Evolutionary conservation across 2,888 invertebrate genomes (phyloP), one percentile per base, ranked within the genome.

Genomic region (Zaprionus bogoriensis): DNA sequence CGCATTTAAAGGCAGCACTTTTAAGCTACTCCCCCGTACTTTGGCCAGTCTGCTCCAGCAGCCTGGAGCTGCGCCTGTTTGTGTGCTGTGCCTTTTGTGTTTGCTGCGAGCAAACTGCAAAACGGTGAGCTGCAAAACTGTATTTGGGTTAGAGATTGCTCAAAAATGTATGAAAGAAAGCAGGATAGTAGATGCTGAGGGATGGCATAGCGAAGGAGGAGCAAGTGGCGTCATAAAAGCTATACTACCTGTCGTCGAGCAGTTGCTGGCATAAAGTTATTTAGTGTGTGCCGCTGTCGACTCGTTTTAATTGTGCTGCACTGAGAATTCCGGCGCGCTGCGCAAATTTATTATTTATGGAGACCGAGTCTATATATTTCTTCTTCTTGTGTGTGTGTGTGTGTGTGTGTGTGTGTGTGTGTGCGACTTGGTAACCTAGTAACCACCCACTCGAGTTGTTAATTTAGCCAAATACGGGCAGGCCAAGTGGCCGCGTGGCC

Each of bases 81-180:
- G 57, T 48, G 32, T 23, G 59, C 55, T 42, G 9, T 42, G 55
- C 42, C 60, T 69, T 79, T 82, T 42, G 23, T 23, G 67, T 68
- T 68, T 30, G 63, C 64, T 63, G 50, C 55, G 23, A 59, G 53
- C 45, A 59, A 48, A 65, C 74, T 44, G 69, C 67, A 77, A 80
- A 69, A 67, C n/a, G n/a, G 66, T 73, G 57, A 77, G 77, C 68
- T 54, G 47, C 63, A 55, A 70, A 84, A 74, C 67, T 67, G 68
- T 70, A 87, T 87, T 87, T 83, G 76, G 87, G 87, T 83, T 84
- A 81, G 82, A 55, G 78, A 85, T 87, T 87, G 87, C 68, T 87
- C 72, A 87, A 87, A 87, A 77, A 87, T 87, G 52, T 72, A 83
- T 81, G 63, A 69, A 61, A 45, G 6, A 55, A 22, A 17, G 17